Percentiles rank a stretch among this genome's conserved stretches.
phyloP scores from a whole-genome alignment of 2,113 vertebrate species.

The Clinocottus analis region DNA sequence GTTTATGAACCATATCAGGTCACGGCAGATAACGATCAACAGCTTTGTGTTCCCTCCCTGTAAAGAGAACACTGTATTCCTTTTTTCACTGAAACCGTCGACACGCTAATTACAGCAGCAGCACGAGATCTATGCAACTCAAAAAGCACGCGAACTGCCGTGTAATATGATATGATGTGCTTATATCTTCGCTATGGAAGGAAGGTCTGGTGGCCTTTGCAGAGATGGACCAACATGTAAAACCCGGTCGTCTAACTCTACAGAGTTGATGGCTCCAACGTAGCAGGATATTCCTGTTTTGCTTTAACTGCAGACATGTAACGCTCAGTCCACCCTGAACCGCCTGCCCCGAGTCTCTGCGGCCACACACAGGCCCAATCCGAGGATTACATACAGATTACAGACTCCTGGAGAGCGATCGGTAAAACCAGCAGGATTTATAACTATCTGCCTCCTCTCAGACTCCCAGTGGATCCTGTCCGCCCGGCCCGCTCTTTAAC shows the following conservation, averaged over 20 bases:
- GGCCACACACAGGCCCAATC: conserved; percentile 55
- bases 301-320: conserved; percentile 13
- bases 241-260: not conserved
- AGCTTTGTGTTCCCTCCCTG: conserved; percentile 3
- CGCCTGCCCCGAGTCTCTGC: conserved; percentile 21
- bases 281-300: not conserved
- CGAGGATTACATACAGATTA: conserved; percentile 77
- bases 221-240: not conserved
- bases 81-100: conserved; percentile 1
- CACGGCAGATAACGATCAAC: not conserved
- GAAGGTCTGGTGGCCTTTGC: not conserved
- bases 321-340: conserved; percentile 1
- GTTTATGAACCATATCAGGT: not conserved
- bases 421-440: conserved; percentile 40
- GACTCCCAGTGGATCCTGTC: not conserved
- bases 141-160: not conserved
- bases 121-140: not conserved
- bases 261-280: not conserved
- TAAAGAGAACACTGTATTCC: not conserved
- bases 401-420: conserved; percentile 50
- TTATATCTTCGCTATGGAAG: not conserved
- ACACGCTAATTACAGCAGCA: not conserved
- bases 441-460: conserved; percentile 27
- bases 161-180: not conserved
- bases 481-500: not conserved